Conservation (phyloP, 2,888 invertebrate species). For the Gymnoscelis rufifasciata region DNA sequence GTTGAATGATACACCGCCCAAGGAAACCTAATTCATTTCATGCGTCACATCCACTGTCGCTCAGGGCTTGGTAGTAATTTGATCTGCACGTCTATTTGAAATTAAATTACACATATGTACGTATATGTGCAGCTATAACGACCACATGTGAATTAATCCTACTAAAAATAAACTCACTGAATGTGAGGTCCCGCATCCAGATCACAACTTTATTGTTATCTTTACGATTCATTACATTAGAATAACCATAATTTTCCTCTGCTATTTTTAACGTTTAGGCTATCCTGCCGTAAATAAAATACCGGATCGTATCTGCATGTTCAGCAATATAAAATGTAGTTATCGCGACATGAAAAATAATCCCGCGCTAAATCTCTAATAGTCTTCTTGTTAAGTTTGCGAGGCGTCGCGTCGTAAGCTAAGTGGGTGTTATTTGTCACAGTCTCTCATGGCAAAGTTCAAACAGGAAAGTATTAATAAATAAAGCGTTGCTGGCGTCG, state of each 20-base stretch:
- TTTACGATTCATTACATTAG: not conserved
- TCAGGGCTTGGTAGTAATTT: slow-evolving; percentile 55
- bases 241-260: not conserved
- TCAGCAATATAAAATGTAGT: slow-evolving; percentile 19
- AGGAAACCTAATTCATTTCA: slow-evolving; percentile 58
- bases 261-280: not conserved
- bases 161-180: not conserved
- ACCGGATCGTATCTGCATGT: slow-evolving; percentile 11
- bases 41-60: slow-evolving; percentile 54
- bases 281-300: slow-evolving; percentile 13
- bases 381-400: slow-evolving; percentile 50
- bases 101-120: slow-evolving; percentile 49
- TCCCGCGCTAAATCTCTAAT: slow-evolving; percentile 42
- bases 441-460: slow-evolving; percentile 49
- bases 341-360: slow-evolving; percentile 33
- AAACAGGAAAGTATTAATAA: slow-evolving; percentile 50
- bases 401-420: slow-evolving; percentile 36
- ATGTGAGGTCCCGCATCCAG: not conserved
- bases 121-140: slow-evolving; percentile 31
- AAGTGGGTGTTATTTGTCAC: slow-evolving; percentile 53
- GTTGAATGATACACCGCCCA: slow-evolving; percentile 45
- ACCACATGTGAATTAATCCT: slow-evolving; percentile 17
- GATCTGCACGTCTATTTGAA: slow-evolving; percentile 56
- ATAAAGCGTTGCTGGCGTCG: slow-evolving; percentile 45
- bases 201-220: not conserved